Conservation (phyloP, 2,113 vertebrate genomes). For the Piaya cayana region DNA sequence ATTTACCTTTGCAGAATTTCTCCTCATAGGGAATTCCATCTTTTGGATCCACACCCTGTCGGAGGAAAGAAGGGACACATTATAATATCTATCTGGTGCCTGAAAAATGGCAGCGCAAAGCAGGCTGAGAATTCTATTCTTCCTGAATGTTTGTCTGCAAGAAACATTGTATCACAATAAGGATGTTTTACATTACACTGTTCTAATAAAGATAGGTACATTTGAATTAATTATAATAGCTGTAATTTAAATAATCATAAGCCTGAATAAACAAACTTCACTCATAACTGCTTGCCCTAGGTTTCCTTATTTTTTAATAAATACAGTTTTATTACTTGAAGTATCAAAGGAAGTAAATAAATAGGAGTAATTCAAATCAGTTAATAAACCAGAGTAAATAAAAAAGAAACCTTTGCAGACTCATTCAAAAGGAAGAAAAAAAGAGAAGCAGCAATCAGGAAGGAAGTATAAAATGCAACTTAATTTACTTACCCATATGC, state of each 20-base stretch:
- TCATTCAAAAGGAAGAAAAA: conserved; percentile 1
- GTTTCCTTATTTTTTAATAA: not conserved
- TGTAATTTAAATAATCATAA: conserved; percentile 32
- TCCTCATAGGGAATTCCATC: conserved; percentile 79
- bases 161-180: not conserved
- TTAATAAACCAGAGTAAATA: not conserved
- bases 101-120: not conserved
- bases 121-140: not conserved
- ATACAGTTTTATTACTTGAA: not conserved
- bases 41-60: conserved; percentile 78
- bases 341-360: not conserved
- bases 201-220: not conserved
- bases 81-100: not conserved
- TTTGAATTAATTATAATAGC: not conserved
- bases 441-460: not conserved
- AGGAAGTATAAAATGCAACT: not conserved
- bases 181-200: not conserved
- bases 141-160: not conserved
- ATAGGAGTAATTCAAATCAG: not conserved
- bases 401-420: not conserved
- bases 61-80: conserved; percentile 4
- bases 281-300: not conserved
- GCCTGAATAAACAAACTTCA: not conserved
- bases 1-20: conserved; percentile 81
- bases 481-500: conserved; percentile 78